These are phyloP conservation scores for Lamprotornis superbus DNA, from an alignment of 2,113 vertebrate genomes.

Conservation along the genomic window DNA sequence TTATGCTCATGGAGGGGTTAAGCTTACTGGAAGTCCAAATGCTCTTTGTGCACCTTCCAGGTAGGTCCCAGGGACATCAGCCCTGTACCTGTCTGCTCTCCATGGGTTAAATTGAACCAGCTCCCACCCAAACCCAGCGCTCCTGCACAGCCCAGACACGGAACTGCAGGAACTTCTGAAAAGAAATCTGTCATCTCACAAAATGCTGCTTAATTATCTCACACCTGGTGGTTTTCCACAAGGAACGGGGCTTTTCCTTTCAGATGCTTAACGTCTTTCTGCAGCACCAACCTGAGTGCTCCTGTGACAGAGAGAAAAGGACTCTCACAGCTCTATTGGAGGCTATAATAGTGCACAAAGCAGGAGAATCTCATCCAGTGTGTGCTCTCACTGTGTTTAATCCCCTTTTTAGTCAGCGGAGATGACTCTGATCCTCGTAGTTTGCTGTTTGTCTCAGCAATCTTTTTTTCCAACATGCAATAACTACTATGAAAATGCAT, in stretches of 20 bases:
- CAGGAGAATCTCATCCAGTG: not conserved
- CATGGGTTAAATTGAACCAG: not conserved
- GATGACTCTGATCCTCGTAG: not conserved
- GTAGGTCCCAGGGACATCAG: slow-evolving; percentile 22
- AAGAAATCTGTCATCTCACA: not conserved
- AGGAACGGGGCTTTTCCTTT: not conserved
- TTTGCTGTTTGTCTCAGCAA: slow-evolving; percentile 34
- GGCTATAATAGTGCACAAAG: not conserved
- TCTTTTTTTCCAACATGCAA: slow-evolving; percentile 12
- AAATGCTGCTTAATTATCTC: not conserved
- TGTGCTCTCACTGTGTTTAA: not conserved
- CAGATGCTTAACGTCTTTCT: not conserved
- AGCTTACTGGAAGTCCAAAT: slow-evolving; percentile 67
- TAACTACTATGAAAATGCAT: not conserved
- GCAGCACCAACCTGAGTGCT: not conserved
- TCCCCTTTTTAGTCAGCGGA: not conserved
- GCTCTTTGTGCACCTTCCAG: slow-evolving; percentile 31
- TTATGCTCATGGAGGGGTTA: slow-evolving; percentile 65
- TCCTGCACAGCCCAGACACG: rapidly evolving
- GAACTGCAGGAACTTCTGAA: not conserved
- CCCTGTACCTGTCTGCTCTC: not conserved
- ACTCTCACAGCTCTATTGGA: not conserved
- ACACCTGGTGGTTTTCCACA: not conserved
- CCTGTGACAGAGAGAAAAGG: not conserved
- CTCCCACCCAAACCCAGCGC: not conserved